Evolutionary conservation across 2,113 vertebrate genomes (phyloP), one percentile per base, ranked within the genome.

Genomic region (Dicrurus megarhynchus): DNA sequence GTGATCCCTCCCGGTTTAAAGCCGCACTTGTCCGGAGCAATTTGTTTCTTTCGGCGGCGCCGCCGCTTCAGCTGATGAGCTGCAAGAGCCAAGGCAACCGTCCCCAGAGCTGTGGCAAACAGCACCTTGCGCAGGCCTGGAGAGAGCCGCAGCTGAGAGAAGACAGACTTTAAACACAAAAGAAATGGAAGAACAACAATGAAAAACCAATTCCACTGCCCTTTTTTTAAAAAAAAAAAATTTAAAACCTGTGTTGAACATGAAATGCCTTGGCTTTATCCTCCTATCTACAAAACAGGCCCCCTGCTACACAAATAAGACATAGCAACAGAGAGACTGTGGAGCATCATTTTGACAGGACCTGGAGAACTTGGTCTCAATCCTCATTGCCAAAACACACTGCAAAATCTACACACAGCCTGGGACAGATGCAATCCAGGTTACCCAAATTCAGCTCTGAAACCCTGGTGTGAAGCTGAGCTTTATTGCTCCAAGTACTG

Each of bases 41-140:
- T 97, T 96, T 99, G 99, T 80, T 99, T 99, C 97, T 99, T 98
- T 75, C 99, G 98, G 44, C 99, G 98, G 10, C 99, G 98, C 0
- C 99, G 98, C 9, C 99, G 98, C 95, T 99, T 99, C 65, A 99
- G 97, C 95, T 99, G 99, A 78, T 99, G 99, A 33, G 99, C 99
- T 0, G 99, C 99, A 33, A 99, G 98, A 42, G 99, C 99, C 98
- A 99, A 95, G 6, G 99, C 99, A 5, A 99, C 99, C 0, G 99
- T 99, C 42, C 99, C 99, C 10, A 99, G 98, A 4, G 99, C 99
- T 0, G 99, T 99, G 73, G 99, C 99, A 76, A 99, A 99, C 70
- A 99, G 98, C 86, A 99, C 99, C 96, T 99, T 99, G 95, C 99
- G 99, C 70, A 99, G 98, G 97, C 98, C 99, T 3, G 99, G 99